Evolutionary conservation across 2,797 vertebrate species (phyloP), one percentile per base, ranked within the genome.

Genomic region (Heteromormyrus szaboi): DNA sequence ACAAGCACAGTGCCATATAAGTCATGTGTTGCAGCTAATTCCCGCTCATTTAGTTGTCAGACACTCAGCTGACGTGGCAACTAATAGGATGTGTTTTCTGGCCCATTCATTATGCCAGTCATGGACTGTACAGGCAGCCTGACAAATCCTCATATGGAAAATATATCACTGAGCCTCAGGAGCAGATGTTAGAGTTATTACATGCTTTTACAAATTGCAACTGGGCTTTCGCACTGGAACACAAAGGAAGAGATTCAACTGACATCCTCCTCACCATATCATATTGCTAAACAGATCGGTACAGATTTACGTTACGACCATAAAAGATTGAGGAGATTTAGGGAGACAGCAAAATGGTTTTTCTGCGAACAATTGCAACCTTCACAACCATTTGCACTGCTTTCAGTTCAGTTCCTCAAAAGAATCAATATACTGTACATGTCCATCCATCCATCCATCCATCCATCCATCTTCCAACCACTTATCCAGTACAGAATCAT

Each of bases 261-360:
- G 76, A 22, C 85, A 44, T 53, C 84, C 48, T 87, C 65, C 76
- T 29, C 22, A 12, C 37, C 41, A 76, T 81, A 59, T 62, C 33
- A n/a, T 90, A 89, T 92, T 91, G 90, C 89, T 92, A 89, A 83
- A 90, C 84, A 44, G 4, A 72, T 79, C 89, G 83, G 90, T 88
- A 79, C 91, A 89, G 91, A 48, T 91, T 89, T 91, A 19, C 14
- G 88, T 50, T 29, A 88, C 91, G 90, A 91, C 90, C 85, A 89
- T 91, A 90, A 91, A 37, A 93, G 90, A 91, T 91, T 90, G 86
- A 90, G 90, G 90, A 81, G 89, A 92, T 93, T 93, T 92, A 93
- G 85, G 68, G 29, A 76, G 1, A 76, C 68, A 7, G 33, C 62
- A 68, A 8, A 25, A 65, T 65, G 68, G 12, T 37, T 72, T 72